Evolutionary conservation across 2,113 vertebrate species (phyloP).

Genomic region (Chascanopsetta lugubris): DNA sequence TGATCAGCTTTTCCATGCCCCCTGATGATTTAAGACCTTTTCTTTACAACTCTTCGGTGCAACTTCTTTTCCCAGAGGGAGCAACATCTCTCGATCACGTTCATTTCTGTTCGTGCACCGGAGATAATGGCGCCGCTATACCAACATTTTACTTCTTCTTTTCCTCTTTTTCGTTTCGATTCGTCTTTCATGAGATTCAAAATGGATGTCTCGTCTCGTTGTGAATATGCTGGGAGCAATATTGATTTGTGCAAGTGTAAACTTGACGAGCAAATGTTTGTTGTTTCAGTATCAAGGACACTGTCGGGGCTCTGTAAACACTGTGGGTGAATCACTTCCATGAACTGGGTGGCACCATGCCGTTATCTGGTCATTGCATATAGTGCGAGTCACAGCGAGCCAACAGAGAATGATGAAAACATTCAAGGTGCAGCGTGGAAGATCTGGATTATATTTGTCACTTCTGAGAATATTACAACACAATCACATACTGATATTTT

Average conservation of each 20-base stretch:
- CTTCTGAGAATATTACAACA: no score
- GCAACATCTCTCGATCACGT: constrained; percentile 28
- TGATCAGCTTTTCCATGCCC: constrained; percentile 22
- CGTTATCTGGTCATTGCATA: constrained; percentile 3
- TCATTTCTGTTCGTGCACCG: not conserved
- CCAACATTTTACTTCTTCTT: not conserved
- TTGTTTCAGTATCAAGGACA: constrained; percentile 6
- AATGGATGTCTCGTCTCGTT: constrained; percentile 2
- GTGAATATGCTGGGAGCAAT: constrained; percentile 20
- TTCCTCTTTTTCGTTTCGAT: not conserved
- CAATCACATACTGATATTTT: no score
- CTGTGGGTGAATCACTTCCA: not conserved
- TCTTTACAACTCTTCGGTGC: not conserved
- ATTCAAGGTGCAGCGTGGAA: no score
- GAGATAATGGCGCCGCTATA: not conserved
- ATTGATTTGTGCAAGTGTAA: constrained; percentile 14
- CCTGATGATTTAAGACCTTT: constrained; percentile 1
- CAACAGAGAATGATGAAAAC: not conserved
- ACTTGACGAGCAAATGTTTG: constrained; percentile 29
- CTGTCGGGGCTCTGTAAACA: constrained; percentile 13
- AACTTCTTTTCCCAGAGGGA: not conserved
- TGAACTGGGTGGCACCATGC: not conserved
- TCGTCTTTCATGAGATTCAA: not conserved
- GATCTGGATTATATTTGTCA: no score
- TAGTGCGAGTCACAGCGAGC: not conserved